Evolutionary conservation across 2,797 vertebrate species (phyloP).

Genomic region (Sciurus carolinensis): DNA sequence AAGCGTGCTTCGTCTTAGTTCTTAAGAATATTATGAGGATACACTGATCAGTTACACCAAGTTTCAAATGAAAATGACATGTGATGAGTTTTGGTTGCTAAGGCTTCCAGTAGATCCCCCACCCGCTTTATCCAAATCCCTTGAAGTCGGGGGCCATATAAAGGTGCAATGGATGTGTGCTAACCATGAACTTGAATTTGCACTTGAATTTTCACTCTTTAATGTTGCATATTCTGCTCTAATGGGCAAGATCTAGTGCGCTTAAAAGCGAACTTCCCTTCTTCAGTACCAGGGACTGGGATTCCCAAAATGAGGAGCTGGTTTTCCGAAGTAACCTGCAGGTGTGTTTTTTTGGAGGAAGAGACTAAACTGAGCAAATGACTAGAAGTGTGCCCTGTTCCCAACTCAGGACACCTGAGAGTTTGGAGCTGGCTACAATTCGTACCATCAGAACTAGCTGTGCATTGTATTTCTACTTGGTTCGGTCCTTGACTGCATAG

Average conservation of each 20-base stretch:
- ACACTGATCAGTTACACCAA: background rate
- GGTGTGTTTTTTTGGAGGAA: conserved; percentile 18
- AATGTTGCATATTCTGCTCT: background rate
- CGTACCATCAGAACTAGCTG: background rate
- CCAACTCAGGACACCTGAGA: background rate
- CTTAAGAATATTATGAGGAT: background rate
- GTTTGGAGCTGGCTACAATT: background rate
- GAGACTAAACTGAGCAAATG: conserved; percentile 18
- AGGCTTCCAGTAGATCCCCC: background rate
- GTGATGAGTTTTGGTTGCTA: background rate
- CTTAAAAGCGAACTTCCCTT: background rate
- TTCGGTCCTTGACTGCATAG: background rate
- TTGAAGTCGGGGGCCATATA: conserved; percentile 58
- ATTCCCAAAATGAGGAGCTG: background rate
- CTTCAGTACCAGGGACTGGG: background rate
- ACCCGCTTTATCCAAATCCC: conserved; percentile 22
- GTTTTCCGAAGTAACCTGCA: background rate
- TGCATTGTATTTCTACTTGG: background rate
- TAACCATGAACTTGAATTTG: conserved; percentile 72
- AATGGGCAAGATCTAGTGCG: background rate
- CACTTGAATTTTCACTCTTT: conserved; percentile 72
- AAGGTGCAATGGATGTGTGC: conserved; percentile 60
- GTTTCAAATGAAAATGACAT: conserved; percentile 10
- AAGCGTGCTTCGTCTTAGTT: background rate
- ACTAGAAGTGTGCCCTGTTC: background rate